Conservation (phyloP, 1,140 invertebrate species). For the Microplitis mediator region DNA sequence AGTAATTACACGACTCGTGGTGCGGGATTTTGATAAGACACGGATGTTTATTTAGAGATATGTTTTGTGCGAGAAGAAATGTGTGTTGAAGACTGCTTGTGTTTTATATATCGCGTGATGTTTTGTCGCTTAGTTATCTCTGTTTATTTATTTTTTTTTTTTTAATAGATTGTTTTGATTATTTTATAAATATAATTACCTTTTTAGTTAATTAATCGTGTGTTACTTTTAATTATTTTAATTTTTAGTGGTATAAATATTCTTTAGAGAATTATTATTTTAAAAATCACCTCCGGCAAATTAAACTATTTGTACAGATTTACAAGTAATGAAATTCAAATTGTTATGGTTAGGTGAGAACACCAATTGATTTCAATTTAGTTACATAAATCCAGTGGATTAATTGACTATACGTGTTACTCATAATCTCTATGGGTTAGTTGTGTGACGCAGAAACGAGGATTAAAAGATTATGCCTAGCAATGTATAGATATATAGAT, state of each 20-base stretch:
- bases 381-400: background rate
- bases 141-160: no score
- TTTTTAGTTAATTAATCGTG: no score
- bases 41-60: no score
- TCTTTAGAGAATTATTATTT: no score
- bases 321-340: background rate
- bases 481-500: conserved; percentile 32
- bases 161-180: no score
- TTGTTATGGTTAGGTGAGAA: background rate
- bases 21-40: no score
- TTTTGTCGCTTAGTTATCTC: no score
- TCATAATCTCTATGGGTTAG: conserved; percentile 11
- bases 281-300: background rate
- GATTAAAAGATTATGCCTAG: conserved; percentile 49
- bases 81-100: no score
- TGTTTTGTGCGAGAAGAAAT: no score
- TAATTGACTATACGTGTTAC: conserved; percentile 20
- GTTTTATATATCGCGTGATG: no score
- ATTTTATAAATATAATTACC: no score
- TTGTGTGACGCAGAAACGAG: conserved; percentile 9
- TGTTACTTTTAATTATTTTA: background rate
- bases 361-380: conserved; percentile 5
- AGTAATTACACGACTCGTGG: no score
- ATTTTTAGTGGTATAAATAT: background rate
- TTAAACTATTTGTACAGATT: background rate